Conservation (phyloP, 2,797 vertebrate genomes). For the Pelodytes ibericus region DNA sequence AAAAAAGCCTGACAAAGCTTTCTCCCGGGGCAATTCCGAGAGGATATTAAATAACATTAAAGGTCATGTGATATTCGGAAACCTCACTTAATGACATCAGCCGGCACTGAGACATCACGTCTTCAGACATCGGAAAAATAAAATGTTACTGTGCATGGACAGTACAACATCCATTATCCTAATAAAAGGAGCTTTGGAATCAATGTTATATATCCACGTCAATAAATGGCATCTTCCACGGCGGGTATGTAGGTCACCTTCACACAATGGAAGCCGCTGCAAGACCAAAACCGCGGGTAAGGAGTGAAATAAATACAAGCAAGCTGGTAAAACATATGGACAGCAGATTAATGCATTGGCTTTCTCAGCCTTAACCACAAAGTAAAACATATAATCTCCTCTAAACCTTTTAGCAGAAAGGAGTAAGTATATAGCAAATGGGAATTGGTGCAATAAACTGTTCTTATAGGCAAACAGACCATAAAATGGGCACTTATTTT, state of each 20-base stretch:
- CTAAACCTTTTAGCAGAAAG: too few species aligned
- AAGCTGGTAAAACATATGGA: constrained; percentile 48
- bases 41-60: not conserved
- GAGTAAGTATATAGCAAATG: too few species aligned
- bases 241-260: constrained; percentile 52
- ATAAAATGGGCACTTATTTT: too few species aligned
- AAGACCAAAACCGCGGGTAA: constrained; percentile 29
- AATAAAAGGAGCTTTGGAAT: not conserved
- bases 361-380: constrained; percentile 25
- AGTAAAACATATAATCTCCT: too few species aligned
- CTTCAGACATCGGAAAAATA: too few species aligned
- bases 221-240: not conserved
- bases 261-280: constrained; percentile 52
- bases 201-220: not conserved
- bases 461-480: too few species aligned
- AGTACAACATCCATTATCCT: not conserved
- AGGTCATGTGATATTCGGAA: not conserved
- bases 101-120: not conserved
- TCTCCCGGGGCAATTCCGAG: too few species aligned
- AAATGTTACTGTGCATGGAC: too few species aligned
- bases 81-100: not conserved
- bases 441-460: too few species aligned
- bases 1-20: too few species aligned
- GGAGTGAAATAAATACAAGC: constrained; percentile 51
- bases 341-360: constrained; percentile 14